These are phyloP conservation scores for Scelioninae gen. 1 DNA, from an alignment of 2,888 invertebrate species.

Conservation along the genomic window DNA sequence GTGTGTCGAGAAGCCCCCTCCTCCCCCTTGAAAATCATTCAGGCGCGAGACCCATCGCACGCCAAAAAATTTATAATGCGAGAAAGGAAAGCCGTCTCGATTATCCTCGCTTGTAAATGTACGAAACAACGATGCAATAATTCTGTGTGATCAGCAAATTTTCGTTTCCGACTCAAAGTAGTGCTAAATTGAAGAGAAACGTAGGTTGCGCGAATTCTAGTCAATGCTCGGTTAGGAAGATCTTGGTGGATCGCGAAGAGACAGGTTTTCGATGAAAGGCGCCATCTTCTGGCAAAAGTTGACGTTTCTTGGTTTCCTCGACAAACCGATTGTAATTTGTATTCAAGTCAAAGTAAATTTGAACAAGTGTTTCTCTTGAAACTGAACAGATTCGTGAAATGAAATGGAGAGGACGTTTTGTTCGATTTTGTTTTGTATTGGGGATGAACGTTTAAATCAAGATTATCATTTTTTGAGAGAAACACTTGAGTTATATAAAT, in stretches of 20 bases:
- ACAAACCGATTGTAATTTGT: constrained; percentile 22
- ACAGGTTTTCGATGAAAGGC: constrained; percentile 18
- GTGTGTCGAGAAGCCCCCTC: constrained; percentile 60
- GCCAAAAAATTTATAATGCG: no score
- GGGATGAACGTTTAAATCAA: no score
- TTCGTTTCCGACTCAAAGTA: constrained; percentile 11
- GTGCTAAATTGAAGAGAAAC: no score
- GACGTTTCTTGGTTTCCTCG: constrained; percentile 10
- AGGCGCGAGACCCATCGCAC: constrained; percentile 39
- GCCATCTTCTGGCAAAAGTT: neutral
- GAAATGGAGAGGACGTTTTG: no score
- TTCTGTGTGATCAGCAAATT: constrained; percentile 6
- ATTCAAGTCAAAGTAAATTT: neutral
- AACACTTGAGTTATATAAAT: no score
- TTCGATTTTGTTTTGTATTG: no score
- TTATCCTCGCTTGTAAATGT: constrained; percentile 18
- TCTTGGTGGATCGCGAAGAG: no score
- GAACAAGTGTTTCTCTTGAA: no score
- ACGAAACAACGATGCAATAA: constrained; percentile 32
- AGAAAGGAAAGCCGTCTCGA: constrained; percentile 5
- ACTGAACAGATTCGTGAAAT: no score
- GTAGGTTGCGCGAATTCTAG: constrained; percentile 53
- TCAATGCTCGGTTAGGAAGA: no score
- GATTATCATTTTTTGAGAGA: no score
- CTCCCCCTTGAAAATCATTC: constrained; percentile 1